Conservation (phyloP, 2,113 vertebrate species). For the Python bivittatus region DNA sequence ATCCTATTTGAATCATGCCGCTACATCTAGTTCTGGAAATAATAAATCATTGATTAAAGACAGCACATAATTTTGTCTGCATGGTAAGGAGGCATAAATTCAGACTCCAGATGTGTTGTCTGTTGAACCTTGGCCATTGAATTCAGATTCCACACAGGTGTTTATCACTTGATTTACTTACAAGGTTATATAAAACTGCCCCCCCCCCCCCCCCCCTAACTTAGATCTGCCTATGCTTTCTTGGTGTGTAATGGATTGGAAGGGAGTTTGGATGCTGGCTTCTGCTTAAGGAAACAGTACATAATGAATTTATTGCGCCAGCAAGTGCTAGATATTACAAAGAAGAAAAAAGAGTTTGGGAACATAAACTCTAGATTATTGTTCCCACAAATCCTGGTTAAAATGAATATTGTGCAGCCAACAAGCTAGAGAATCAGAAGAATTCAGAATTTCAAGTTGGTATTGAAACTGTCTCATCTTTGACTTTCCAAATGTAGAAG, state of each 20-base stretch:
- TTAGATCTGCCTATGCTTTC: background rate
- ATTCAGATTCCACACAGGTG: slow-evolving; percentile 5
- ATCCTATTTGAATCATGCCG: background rate
- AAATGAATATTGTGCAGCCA: background rate
- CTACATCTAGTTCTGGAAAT: background rate
- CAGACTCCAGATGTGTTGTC: slow-evolving; percentile 1
- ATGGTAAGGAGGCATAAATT: background rate
- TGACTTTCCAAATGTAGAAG: background rate
- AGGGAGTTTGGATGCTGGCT: background rate
- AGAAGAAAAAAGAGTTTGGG: background rate
- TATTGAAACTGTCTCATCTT: background rate
- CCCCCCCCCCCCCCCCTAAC: background rate
- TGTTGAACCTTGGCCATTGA: background rate
- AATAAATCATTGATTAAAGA: background rate
- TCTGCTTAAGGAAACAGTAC: background rate
- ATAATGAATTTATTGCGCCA: background rate
- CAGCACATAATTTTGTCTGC: background rate
- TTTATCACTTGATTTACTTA: background rate
- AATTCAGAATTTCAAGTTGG: background rate
- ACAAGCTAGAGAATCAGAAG: background rate
- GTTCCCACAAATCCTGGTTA: background rate
- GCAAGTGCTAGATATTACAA: background rate
- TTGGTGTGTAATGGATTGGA: background rate
- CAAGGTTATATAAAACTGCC: background rate
- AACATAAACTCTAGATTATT: background rate